Percentiles rank a stretch among this genome's conserved stretches.
Conservation (phyloP, 2,888 invertebrate species). For the Temnothorax unifasciatus region DNA sequence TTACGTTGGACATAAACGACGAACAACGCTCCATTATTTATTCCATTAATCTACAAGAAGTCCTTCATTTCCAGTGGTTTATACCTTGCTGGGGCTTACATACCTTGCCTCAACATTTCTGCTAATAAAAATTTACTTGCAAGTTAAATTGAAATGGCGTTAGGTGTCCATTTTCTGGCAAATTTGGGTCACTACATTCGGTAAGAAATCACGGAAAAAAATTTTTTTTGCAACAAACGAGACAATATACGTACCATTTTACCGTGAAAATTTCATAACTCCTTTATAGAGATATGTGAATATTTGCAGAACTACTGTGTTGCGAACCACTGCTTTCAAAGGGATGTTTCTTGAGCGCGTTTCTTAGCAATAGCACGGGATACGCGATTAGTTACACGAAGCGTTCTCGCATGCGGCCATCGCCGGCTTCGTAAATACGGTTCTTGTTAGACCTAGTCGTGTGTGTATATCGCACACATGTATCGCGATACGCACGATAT, state of each 20-base stretch:
- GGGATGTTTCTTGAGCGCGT: slow-evolving; percentile 36
- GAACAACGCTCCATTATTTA: background rate
- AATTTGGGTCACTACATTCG: background rate
- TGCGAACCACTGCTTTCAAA: slow-evolving; percentile 17
- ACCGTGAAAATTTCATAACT: background rate
- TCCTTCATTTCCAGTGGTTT: background rate
- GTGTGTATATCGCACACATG: background rate
- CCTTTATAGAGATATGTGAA: background rate
- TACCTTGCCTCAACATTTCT: background rate
- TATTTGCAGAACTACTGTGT: background rate
- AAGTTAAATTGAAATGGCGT: background rate
- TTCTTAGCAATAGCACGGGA: slow-evolving; percentile 42
- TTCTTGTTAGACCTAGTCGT: slow-evolving; percentile 1
- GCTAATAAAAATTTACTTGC: background rate
- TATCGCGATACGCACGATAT: slow-evolving; percentile 1
- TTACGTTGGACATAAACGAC: background rate
- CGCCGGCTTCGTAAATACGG: slow-evolving; percentile 22
- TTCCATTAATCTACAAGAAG: background rate
- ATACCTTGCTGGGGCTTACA: background rate
- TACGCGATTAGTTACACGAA: slow-evolving; percentile 46
- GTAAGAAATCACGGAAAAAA: background rate
- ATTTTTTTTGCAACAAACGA: background rate
- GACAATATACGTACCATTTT: background rate
- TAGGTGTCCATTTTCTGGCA: background rate
- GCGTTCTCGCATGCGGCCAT: slow-evolving; percentile 27